phyloP scores from a whole-genome alignment of 1,140 invertebrate species.

The Lutraria rhynchaena region DNA sequence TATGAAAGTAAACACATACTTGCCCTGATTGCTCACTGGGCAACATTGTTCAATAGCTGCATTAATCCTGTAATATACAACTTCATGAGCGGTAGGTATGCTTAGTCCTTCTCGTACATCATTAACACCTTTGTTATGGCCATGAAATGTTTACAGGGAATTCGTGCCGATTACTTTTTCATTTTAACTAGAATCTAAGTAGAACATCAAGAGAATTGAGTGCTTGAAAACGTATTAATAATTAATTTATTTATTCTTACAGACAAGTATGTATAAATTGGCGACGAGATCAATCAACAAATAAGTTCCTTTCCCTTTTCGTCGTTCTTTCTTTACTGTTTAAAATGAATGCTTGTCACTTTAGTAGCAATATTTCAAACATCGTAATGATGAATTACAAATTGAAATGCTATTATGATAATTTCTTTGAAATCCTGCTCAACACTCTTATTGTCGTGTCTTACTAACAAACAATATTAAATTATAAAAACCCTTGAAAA shows the following conservation, averaged over 20 bases:
- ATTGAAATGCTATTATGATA: too few relatives aligned
- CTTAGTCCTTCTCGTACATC: not conserved
- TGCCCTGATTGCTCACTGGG: slow-evolving; percentile 70
- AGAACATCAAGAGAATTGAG: not conserved
- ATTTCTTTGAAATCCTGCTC: not conserved
- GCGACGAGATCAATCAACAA: too few relatives aligned
- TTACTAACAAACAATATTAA: not conserved
- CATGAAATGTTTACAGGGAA: not conserved
- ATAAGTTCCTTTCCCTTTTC: too few relatives aligned
- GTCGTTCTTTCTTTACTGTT: too few relatives aligned
- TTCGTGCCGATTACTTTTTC: not conserved
- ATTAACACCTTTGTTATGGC: not conserved
- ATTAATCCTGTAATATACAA: slow-evolving; percentile 96
- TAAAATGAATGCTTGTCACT: too few relatives aligned
- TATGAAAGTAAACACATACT: slow-evolving; percentile 31
- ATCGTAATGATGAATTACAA: too few relatives aligned
- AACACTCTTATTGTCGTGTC: not conserved
- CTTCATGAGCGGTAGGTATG: slow-evolving; percentile 92
- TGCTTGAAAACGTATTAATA: not conserved
- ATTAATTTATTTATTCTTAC: not conserved
- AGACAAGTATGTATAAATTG: not conserved
- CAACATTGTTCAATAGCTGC: slow-evolving; percentile 91
- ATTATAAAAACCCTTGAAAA: too few relatives aligned
- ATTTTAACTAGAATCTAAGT: not conserved
- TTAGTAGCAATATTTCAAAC: too few relatives aligned